phyloP scores from a whole-genome alignment of 2,888 invertebrate genomes.

The Clepsis dumicolana region DNA sequence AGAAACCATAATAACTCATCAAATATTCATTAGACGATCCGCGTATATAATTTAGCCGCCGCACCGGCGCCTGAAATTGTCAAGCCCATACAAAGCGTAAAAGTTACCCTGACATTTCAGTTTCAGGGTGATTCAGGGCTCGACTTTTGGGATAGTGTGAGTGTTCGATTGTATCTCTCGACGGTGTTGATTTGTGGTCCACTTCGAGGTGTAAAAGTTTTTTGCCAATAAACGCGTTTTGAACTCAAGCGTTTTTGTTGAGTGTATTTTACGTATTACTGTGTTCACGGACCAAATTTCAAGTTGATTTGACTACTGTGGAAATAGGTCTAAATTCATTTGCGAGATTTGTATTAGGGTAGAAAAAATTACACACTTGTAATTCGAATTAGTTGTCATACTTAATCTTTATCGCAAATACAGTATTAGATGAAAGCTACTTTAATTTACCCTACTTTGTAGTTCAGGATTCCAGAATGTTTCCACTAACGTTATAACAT shows the following conservation, averaged over 20 bases:
- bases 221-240: background rate
- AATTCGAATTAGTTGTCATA: too few species aligned
- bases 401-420: too few species aligned
- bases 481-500: background rate
- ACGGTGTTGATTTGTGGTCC: background rate
- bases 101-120: conserved; percentile 40
- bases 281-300: too few species aligned
- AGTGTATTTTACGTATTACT: too few species aligned
- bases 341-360: too few species aligned
- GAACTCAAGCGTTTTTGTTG: too few species aligned
- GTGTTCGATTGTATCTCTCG: background rate
- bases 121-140: too few species aligned
- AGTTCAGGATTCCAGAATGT: background rate
- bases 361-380: too few species aligned
- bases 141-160: background rate
- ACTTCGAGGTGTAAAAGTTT: background rate
- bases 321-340: too few species aligned
- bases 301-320: too few species aligned
- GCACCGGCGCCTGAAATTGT: conserved; percentile 51
- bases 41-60: conserved; percentile 49
- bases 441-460: too few species aligned
- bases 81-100: conserved; percentile 22
- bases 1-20: conserved; percentile 41
- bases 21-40: conserved; percentile 46
- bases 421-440: too few species aligned